These are phyloP conservation scores for Enteromius viviparus DNA, from an alignment of 2,797 vertebrate genomes.

Conservation along the genomic window DNA sequence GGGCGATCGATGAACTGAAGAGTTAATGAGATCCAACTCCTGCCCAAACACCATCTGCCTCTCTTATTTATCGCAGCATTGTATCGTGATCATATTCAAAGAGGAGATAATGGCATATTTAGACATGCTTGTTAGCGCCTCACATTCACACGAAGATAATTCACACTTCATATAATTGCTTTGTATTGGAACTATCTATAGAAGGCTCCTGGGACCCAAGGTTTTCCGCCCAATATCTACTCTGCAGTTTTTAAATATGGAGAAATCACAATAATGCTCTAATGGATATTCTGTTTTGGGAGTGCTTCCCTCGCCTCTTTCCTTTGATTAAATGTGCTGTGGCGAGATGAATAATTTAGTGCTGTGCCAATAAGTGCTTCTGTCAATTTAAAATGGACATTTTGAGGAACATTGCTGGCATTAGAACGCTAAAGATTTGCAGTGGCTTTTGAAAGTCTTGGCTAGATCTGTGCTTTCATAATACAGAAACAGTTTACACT, in stretches of 20 bases:
- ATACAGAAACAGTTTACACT: conserved; percentile 18
- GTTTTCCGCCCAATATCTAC: conserved; percentile 30
- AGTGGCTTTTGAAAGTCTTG: neutral
- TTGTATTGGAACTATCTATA: conserved; percentile 37
- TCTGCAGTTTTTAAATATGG: conserved; percentile 47
- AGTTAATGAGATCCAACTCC: conserved; percentile 46
- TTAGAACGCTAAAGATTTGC: conserved; percentile 31
- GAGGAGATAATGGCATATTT: conserved; percentile 41
- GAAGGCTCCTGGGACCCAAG: conserved; percentile 37
- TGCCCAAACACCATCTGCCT: conserved; percentile 45
- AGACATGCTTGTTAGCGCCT: conserved; percentile 42
- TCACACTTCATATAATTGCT: conserved; percentile 41
- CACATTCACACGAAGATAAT: neutral
- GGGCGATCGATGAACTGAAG: conserved; percentile 40
- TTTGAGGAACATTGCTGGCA: conserved; percentile 23
- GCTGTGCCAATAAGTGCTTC: conserved; percentile 47
- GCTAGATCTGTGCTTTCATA: conserved; percentile 27
- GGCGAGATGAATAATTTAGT: conserved; percentile 60
- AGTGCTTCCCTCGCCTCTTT: conserved; percentile 17
- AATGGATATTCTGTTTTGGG: conserved; percentile 37
- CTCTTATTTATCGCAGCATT: conserved; percentile 2
- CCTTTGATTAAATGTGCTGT: conserved; percentile 60
- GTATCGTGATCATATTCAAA: conserved; percentile 12
- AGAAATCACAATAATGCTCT: conserved; percentile 32
- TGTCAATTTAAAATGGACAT: conserved; percentile 51